Conservation (phyloP, 1,140 invertebrate genomes). For the Nephila pilipes region DNA sequence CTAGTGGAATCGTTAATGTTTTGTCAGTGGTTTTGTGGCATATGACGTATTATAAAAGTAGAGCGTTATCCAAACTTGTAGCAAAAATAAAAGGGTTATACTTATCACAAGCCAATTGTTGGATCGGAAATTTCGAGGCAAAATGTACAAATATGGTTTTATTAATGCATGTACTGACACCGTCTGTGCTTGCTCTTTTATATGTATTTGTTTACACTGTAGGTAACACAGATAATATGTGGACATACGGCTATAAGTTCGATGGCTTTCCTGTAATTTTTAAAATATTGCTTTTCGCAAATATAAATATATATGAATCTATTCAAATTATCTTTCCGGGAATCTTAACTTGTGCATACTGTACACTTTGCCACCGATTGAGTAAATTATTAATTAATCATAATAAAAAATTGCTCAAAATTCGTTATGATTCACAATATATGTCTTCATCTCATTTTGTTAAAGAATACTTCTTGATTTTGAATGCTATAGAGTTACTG, state of each 20-base stretch:
- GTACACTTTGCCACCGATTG: neutral
- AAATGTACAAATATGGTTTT: too few species aligned
- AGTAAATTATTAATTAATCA: neutral
- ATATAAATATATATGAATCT: neutral
- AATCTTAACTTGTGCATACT: neutral
- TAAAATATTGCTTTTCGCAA: conserved; percentile 8
- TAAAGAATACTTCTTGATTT: neutral
- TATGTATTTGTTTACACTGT: neutral
- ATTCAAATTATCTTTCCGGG: conserved; percentile 30
- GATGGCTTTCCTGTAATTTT: neutral
- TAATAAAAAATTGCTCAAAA: neutral
- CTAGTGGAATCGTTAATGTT: neutral
- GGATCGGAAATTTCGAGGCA: too few species aligned
- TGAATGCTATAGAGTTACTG: neutral
- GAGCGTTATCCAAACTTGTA: neutral
- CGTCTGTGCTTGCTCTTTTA: too few species aligned
- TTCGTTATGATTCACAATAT: too few species aligned
- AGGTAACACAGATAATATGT: neutral
- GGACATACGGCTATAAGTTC: conserved; percentile 17
- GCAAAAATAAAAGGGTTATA: neutral
- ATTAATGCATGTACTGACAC: too few species aligned
- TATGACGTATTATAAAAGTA: neutral
- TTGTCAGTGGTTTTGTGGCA: conserved; percentile 39
- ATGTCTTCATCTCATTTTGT: neutral
- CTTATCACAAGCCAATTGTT: neutral